These are phyloP conservation scores for Napeogenes inachia DNA, from an alignment of 2,888 invertebrate species.

Conservation along the genomic window DNA sequence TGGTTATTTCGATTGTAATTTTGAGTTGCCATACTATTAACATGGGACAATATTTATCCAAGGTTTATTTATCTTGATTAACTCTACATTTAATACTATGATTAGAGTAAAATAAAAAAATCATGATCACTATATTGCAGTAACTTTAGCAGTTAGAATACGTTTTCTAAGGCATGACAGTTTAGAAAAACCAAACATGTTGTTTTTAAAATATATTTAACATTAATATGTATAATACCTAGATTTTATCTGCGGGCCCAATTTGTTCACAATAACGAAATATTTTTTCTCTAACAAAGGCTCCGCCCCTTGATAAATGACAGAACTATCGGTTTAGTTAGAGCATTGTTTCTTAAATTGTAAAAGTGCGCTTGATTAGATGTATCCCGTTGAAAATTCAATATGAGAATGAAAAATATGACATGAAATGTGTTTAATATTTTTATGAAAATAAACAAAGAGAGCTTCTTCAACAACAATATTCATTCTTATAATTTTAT, in stretches of 20 bases:
- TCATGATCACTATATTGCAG: no score
- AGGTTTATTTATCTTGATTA: no score
- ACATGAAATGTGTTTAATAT: not conserved
- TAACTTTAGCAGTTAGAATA: no score
- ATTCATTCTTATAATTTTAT: not conserved
- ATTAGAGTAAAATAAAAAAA: no score
- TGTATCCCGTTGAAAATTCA: conserved; percentile 16
- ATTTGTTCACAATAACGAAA: conserved; percentile 4
- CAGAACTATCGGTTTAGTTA: conserved; percentile 32
- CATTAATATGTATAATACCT: not conserved
- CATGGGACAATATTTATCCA: no score
- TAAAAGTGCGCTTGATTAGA: conserved; percentile 29
- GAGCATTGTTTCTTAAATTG: conserved; percentile 26
- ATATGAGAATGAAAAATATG: conserved; percentile 1
- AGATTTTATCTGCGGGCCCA: conserved; percentile 3
- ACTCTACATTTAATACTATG: no score
- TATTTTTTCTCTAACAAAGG: conserved; percentile 21
- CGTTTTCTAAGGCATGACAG: no score
- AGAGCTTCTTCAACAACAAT: not conserved
- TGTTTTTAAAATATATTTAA: no score
- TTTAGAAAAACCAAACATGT: no score
- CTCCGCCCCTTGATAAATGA: conserved; percentile 35
- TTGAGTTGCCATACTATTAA: no score
- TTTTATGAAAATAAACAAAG: not conserved
- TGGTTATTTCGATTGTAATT: no score